Percentiles rank a stretch among this genome's conserved stretches.
Conservation (phyloP, 2,113 vertebrate species). For the Sinocyclocheilus maitianheensis region DNA sequence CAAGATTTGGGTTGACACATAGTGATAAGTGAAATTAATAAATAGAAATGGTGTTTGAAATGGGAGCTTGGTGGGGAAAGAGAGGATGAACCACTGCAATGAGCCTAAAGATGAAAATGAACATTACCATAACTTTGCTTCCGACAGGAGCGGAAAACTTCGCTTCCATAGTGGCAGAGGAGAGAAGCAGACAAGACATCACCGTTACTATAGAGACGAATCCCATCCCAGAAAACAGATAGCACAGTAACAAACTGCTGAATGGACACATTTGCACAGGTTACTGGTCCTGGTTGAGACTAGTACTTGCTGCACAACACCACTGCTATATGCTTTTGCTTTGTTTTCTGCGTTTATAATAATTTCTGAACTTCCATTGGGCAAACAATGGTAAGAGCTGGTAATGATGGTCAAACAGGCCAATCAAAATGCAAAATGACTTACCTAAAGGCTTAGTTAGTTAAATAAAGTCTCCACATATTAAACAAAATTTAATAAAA, state of each 20-base stretch:
- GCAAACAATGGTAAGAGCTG: background rate
- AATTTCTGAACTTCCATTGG: background rate
- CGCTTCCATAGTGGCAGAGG: conserved; percentile 99
- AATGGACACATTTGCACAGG: conserved; percentile 29
- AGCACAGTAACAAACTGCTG: conserved; percentile 44
- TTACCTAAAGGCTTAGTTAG: background rate
- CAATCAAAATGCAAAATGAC: background rate
- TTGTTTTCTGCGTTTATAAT: background rate
- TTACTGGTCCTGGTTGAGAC: background rate
- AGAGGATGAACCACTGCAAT: background rate
- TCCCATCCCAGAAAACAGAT: conserved; percentile 43
- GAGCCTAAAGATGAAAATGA: conserved; percentile 47
- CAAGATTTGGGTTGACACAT: background rate
- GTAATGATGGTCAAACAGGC: background rate
- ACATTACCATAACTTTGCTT: conserved; percentile 99
- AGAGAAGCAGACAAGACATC: conserved; percentile 91
- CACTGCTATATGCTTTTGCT: background rate
- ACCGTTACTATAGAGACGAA: conserved; percentile 82
- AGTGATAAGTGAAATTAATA: conserved; percentile 14
- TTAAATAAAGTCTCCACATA: background rate
- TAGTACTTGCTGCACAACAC: background rate
- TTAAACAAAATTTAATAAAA: background rate
- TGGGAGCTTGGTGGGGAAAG: background rate
- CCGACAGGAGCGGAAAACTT: conserved; percentile 99
- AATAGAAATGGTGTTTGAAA: conserved; percentile 12